Conservation (phyloP, 2,888 invertebrate species). For the Neoitamus cyanurus region DNA sequence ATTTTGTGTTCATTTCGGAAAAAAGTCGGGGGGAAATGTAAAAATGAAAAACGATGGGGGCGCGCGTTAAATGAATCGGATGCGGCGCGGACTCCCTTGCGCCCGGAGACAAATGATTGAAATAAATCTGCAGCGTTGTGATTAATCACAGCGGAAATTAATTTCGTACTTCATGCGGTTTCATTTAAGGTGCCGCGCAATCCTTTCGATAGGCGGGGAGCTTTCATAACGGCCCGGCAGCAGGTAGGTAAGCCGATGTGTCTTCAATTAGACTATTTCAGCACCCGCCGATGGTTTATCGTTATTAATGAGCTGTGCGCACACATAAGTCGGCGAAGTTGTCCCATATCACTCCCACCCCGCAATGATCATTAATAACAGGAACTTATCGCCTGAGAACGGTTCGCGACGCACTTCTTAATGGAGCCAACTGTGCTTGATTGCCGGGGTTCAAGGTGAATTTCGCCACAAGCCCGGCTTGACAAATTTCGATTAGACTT, state of each 20-base stretch:
- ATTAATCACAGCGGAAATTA: not conserved
- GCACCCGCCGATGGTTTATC: constrained; percentile 9
- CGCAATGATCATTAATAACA: constrained; percentile 24
- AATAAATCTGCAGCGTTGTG: not conserved
- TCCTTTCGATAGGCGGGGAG: not conserved
- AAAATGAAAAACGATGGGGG: not conserved
- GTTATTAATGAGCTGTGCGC: not conserved
- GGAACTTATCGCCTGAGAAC: constrained; percentile 11
- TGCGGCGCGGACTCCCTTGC: not conserved
- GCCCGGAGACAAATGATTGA: not conserved
- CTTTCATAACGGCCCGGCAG: not conserved
- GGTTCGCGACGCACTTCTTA: not conserved
- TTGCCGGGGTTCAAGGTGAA: constrained; percentile 25
- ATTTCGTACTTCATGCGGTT: not conserved
- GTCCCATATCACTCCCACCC: constrained; percentile 18
- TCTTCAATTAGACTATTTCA: constrained; percentile 24
- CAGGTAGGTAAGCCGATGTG: not conserved
- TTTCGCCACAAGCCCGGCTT: not conserved
- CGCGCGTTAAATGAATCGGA: not conserved
- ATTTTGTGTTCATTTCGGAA: not conserved
- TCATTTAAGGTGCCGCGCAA: not conserved
- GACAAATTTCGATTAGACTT: constrained; percentile 12
- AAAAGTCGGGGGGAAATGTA: not conserved
- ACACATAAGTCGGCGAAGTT: not conserved
- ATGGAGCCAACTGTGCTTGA: constrained; percentile 1